Percentiles rank a stretch among this genome's conserved stretches.
phyloP scores from a whole-genome alignment of 2,888 invertebrate genomes.

The Craniophora ligustri region DNA sequence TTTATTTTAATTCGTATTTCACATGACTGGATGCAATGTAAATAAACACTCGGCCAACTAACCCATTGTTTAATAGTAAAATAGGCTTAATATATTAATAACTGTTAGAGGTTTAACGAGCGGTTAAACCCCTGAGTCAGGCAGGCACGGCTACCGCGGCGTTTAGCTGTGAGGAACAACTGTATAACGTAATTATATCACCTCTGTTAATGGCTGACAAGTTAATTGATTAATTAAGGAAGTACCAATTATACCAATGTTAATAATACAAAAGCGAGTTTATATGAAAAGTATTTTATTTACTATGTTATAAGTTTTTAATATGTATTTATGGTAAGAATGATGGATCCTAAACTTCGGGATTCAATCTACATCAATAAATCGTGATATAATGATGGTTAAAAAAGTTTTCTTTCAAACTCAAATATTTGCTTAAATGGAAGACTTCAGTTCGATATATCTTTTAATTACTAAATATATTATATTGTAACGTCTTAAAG shows the following conservation, averaged over 20 bases:
- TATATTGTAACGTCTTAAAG: too few species aligned
- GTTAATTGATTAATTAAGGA: slow-evolving; percentile 23
- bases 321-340: too few species aligned
- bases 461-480: not conserved
- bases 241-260: not conserved
- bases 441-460: too few species aligned
- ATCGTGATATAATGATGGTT: too few species aligned
- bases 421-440: too few species aligned
- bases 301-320: too few species aligned
- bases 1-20: slow-evolving; percentile 7
- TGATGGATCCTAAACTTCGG: too few species aligned
- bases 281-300: too few species aligned
- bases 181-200: not conserved
- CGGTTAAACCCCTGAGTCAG: slow-evolving; percentile 70
- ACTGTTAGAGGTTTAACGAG: slow-evolving; percentile 12
- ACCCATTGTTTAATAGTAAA: not conserved
- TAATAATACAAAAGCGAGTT: not conserved
- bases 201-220: slow-evolving; percentile 4
- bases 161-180: not conserved
- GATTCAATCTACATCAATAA: too few species aligned
- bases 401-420: too few species aligned
- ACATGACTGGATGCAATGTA: not conserved
- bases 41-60: not conserved
- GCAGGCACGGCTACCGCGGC: slow-evolving; percentile 49
- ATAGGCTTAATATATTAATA: slow-evolving; percentile 7